Evolutionary conservation across 1,140 invertebrate species (phyloP).

Genomic region (Hermatobates lingyangjiaoensis): DNA sequence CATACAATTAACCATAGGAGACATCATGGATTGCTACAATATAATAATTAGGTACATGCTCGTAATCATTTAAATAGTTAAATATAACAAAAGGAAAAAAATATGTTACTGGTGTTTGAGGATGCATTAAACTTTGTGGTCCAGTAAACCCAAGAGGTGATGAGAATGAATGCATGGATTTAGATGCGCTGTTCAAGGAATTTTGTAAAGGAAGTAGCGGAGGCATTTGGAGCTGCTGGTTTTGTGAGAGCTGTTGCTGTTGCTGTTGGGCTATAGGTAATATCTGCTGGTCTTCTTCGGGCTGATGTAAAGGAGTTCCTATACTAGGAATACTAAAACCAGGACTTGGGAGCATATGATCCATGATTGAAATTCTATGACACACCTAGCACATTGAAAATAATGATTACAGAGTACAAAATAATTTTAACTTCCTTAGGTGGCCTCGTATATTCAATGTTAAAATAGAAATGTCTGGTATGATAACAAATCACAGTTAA

Average conservation of each 20-base stretch:
- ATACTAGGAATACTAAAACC: conserved; percentile 76
- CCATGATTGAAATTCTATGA: conserved; percentile 44
- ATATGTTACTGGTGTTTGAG: conserved; percentile 70
- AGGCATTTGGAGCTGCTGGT: conserved; percentile 30
- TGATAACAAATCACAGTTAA: too few species aligned
- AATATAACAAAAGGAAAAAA: too few species aligned
- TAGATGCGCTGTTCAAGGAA: conserved; percentile 33
- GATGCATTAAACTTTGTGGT: conserved; percentile 59
- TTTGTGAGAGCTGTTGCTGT: conserved; percentile 27
- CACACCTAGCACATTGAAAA: too few species aligned
- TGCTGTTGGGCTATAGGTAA: conserved; percentile 60
- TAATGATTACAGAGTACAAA: too few species aligned
- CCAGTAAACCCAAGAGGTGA: conserved; percentile 38
- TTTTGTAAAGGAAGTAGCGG: conserved; percentile 33
- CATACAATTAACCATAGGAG: conserved; percentile 39
- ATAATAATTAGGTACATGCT: too few species aligned
- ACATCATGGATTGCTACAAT: conserved; percentile 65
- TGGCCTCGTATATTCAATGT: too few species aligned
- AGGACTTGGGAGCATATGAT: conserved; percentile 80
- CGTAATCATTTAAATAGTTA: too few species aligned
- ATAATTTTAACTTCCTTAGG: too few species aligned
- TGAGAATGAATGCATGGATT: conserved; percentile 43
- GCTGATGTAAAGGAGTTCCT: conserved; percentile 74
- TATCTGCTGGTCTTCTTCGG: conserved; percentile 75
- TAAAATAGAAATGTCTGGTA: too few species aligned